phyloP scores from a whole-genome alignment of 1,140 invertebrate species.

The Phortica variegata region DNA sequence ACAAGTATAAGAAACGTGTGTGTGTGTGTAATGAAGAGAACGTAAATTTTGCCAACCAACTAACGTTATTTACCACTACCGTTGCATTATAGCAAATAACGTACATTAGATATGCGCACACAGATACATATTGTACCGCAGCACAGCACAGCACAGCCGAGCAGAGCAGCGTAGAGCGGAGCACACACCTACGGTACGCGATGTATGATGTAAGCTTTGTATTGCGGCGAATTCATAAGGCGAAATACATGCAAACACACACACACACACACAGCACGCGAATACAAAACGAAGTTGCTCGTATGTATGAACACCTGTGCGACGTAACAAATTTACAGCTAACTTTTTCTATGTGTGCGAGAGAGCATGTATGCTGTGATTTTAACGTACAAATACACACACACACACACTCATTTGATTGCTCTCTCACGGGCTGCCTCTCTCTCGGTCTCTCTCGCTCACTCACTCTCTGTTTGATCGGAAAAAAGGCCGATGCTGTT shows the following conservation, averaged over 20 bases:
- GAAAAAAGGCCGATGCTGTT: too few species aligned
- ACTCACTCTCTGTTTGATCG: too few species aligned
- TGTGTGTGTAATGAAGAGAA: constrained; percentile 12
- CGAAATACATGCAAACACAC: constrained; percentile 13
- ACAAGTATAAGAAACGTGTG: too few species aligned
- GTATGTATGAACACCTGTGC: constrained; percentile 2
- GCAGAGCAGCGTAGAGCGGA: too few species aligned
- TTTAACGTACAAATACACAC: too few species aligned
- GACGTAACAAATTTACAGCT: constrained; percentile 56
- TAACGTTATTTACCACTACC: constrained; percentile 50
- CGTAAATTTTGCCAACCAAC: constrained; percentile 35
- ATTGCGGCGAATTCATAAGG: constrained; percentile 34
- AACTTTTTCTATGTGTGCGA: constrained; percentile 43
- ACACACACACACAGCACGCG: neutral
- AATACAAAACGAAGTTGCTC: neutral
- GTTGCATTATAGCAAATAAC: too few species aligned
- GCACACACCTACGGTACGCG: constrained; percentile 4
- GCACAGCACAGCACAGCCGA: too few species aligned
- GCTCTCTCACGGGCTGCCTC: too few species aligned
- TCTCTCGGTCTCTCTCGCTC: too few species aligned
- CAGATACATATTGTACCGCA: too few species aligned
- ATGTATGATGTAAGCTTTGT: constrained; percentile 43
- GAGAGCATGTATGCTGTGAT: too few species aligned
- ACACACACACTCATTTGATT: too few species aligned
- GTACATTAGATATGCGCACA: constrained; percentile 14